Conservation (phyloP, 2,113 vertebrate species). For the Triplophysa rosa region DNA sequence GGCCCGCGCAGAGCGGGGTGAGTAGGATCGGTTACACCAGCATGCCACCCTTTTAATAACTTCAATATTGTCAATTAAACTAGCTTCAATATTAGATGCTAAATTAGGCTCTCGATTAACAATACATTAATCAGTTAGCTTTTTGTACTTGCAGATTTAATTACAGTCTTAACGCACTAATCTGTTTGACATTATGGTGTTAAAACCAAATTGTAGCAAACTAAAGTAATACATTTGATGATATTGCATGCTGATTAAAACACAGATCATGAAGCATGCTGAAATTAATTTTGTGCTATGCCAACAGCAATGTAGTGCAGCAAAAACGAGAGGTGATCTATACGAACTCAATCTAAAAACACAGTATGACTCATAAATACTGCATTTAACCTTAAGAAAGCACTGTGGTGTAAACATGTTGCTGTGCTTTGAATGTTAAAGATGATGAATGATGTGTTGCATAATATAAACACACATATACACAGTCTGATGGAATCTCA, state of each 20-base stretch:
- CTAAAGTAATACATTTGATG: background rate
- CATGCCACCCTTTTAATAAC: background rate
- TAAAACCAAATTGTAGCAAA: background rate
- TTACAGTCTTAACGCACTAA: background rate
- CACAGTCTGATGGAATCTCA: background rate
- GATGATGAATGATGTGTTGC: constrained; percentile 4
- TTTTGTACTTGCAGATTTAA: background rate
- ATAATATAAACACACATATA: background rate
- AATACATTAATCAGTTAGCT: background rate
- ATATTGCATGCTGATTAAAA: background rate
- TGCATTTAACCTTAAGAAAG: constrained; percentile 15
- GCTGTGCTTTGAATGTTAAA: constrained; percentile 10
- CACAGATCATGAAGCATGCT: background rate
- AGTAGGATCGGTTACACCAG: too few relatives aligned
- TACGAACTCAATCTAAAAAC: background rate
- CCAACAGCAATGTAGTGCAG: background rate
- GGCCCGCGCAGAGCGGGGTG: too few relatives aligned
- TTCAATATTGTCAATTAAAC: constrained; percentile 3
- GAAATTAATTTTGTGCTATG: background rate
- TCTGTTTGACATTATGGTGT: background rate
- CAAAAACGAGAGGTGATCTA: background rate
- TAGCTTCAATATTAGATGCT: background rate
- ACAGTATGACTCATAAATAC: background rate
- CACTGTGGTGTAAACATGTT: background rate
- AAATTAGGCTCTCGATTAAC: background rate